Evolutionary conservation across 1,140 invertebrate genomes (phyloP), one percentile per base, ranked within the genome.

Genomic region (Cylas formicarius): DNA sequence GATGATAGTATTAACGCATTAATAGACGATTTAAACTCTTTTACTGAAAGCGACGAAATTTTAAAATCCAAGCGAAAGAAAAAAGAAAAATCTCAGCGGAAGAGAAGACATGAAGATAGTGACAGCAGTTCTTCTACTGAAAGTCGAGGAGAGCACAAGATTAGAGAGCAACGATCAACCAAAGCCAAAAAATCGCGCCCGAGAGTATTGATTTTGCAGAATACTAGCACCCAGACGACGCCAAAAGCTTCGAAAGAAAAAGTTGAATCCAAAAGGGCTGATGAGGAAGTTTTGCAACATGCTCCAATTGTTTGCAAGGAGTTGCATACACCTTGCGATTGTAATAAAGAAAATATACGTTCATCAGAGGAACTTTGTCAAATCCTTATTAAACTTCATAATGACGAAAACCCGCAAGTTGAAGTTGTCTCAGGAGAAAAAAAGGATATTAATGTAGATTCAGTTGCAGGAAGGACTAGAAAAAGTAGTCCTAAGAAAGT

Each of bases 331-430:
- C 39, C 44, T 26, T 57, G 55, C 39, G 32, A 46, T n/a, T 57
- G 58, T 27, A 33, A 50, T 18, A 54, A 44, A 46, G 28, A 23
- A 22, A 44, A 50, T 28, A 28, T 21, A 34, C 8, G 21, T 13
- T 20, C 10, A 2, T 31, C 41, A 6, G 57, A 61, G 18, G 53
- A 61, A 28, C 7, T 60, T 10, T 64, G 60, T 44, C 56, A 66
- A 38, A 64, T 66, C 28, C 44, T 63, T 6, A 64, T 66, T 24
- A 66, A 64, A 55, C 45, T 65, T 4, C 45, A 57, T 16, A 54
- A 58, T 9, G 52, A 58, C 16, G 48, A 63, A 43, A 26, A 35
- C 31, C 53, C 57, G 0, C 45, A 60, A 44, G 34, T 63, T 18
- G 29, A 50, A 24, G 48, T 58, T 38, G 29, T 54, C 4, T 39